A percentile compares a stretch with the other conserved stretches of the same genome.
Evolutionary conservation across 1,140 invertebrate species (phyloP).

Genomic region (Pollicipes pollicipes): DNA sequence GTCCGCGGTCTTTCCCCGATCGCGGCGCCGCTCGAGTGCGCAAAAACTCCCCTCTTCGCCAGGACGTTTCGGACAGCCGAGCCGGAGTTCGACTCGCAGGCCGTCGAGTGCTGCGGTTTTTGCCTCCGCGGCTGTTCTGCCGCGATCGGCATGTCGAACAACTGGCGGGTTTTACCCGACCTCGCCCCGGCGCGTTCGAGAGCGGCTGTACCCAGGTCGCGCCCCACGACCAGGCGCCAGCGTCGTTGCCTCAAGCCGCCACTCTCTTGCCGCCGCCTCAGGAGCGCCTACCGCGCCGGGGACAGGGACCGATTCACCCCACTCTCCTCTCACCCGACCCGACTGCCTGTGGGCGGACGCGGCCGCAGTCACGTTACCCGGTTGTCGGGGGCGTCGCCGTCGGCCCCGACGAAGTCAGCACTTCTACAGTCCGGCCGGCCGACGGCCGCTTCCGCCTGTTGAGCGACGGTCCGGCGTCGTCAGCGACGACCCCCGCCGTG

Average conservation of each 20-base stretch:
- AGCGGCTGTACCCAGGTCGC: too few relatives aligned
- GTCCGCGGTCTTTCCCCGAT: not conserved
- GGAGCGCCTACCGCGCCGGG: too few relatives aligned
- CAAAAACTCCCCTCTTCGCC: not conserved
- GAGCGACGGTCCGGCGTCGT: not conserved
- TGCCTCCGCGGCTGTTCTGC: not conserved
- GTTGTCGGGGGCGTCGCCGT: too few relatives aligned
- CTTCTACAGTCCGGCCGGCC: too few relatives aligned
- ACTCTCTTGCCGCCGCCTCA: too few relatives aligned
- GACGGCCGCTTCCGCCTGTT: not conserved
- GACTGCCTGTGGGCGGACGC: too few relatives aligned
- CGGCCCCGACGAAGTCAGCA: not conserved
- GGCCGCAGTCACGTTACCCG: not conserved
- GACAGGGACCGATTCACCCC: too few relatives aligned
- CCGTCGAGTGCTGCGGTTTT: not conserved
- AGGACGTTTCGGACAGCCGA: not conserved
- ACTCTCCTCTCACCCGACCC: too few relatives aligned
- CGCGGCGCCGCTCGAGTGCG: too few relatives aligned
- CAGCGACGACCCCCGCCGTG: not conserved
- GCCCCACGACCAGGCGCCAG: too few relatives aligned
- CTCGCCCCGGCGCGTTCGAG: too few relatives aligned
- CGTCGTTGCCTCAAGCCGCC: too few relatives aligned
- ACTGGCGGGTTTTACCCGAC: not conserved
- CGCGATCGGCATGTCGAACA: not conserved
- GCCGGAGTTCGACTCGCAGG: not conserved